Evolutionary conservation across 53 echinoderm and acorn worm species (phyloP), one percentile per base, ranked within the genome.

Genomic region (Stichopus horrens): DNA sequence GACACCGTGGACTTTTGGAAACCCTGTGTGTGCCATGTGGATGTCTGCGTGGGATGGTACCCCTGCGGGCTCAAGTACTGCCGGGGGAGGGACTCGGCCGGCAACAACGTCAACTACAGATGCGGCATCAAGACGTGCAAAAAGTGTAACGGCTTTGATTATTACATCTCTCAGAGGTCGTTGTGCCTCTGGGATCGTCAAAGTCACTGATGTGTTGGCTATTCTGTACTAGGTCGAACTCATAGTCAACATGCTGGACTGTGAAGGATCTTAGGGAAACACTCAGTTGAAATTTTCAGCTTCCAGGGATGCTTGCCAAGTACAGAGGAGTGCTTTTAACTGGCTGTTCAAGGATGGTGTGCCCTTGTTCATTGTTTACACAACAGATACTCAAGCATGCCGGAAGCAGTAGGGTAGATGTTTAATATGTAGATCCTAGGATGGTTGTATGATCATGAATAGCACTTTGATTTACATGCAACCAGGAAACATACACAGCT

Each of bases 11-110:
- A 93, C 65, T 88, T 86, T 9, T 88, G 86, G 57, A 73, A 66
- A 8, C 94, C 98, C 6, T 98, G 98, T 86, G 52, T 88, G 57
- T 98, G 98, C 73, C 92, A 90, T 52, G 92, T 98, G 58, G 95
- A 96, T 55, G 91, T 96, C 89, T 98, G 98, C 76, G 92, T 98
- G 54, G 98, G 98, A 54, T 98, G 98, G 97, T 97, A 96, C 88
- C 98, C 95, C 8, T 98, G 98, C 58, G 97, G 97, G 18, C 95
- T 98, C 58, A 98, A 98, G 74, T 96, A 97, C 88, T 97, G 98
- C 89, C 91, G 94, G 4, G 98, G 98, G 19, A 76, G 98, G n/a
- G 98, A 98, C 88, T 93, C 98, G 13, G 98, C 93, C 0, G 98
- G 98, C 37, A 98, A 95, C 65, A 92, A 93, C 6, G 93, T 98